Evolutionary conservation across 2,113 vertebrate species (phyloP).

Genomic region (Rhizomys pruinosus): DNA sequence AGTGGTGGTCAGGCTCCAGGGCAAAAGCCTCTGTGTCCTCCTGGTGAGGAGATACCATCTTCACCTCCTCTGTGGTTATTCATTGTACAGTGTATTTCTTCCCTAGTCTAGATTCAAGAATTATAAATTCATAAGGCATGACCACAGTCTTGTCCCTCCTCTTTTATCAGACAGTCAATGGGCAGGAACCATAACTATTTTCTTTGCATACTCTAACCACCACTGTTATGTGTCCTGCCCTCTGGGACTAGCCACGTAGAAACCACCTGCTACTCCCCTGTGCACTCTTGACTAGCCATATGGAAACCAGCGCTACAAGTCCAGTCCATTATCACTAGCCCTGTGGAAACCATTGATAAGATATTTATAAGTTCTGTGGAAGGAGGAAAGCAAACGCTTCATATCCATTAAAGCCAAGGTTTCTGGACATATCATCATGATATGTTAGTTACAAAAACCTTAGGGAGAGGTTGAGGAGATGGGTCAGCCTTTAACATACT

Average conservation of each 20-base stretch:
- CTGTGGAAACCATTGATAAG: neutral
- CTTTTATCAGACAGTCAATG: neutral
- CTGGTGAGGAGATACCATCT: neutral
- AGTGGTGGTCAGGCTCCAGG: rapidly evolving
- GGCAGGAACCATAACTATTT: neutral
- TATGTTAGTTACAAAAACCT: conserved; percentile 24
- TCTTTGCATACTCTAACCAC: neutral
- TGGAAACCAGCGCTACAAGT: neutral
- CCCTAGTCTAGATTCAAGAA: neutral
- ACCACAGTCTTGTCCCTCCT: neutral
- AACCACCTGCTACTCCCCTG: neutral
- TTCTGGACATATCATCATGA: neutral
- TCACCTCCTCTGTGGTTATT: too few relatives aligned
- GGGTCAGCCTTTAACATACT: neutral
- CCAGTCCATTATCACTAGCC: neutral
- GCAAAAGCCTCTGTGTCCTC: neutral
- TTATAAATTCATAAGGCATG: neutral
- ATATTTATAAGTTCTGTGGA: neutral
- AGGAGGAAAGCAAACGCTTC: neutral
- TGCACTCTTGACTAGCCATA: too few relatives aligned
- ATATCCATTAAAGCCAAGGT: neutral
- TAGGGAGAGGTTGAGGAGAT: neutral
- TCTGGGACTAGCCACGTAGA: neutral
- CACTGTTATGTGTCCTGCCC: neutral
- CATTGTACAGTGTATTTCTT: neutral